Conservation (phyloP, 2,888 invertebrate species). For the Cryptus viduatorius region DNA sequence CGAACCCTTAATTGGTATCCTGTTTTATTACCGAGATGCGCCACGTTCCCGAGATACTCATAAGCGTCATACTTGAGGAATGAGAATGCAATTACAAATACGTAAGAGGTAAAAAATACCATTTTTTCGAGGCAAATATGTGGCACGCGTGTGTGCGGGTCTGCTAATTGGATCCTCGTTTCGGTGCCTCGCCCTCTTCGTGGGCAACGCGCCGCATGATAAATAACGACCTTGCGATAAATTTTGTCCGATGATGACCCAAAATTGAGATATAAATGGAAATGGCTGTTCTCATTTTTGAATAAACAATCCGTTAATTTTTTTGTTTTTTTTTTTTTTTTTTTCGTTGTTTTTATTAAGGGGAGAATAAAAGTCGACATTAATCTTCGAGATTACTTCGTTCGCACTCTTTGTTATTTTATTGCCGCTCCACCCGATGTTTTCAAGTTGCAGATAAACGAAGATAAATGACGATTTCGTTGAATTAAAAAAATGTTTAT, state of each 20-base stretch:
- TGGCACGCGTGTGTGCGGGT: conserved; percentile 28
- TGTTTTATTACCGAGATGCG: conserved; percentile 66
- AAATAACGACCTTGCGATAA: conserved; percentile 29
- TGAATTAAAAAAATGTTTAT: background rate
- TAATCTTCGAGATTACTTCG: no score
- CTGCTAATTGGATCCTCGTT: conserved; percentile 60
- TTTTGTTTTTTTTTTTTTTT: background rate
- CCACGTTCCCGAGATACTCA: conserved; percentile 53
- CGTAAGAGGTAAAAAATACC: conserved; percentile 20
- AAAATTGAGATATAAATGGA: conserved; percentile 46
- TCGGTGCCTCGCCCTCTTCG: conserved; percentile 13
- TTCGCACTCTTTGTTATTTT: no score
- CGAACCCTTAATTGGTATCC: conserved; percentile 70
- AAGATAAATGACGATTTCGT: background rate
- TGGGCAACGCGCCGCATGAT: conserved; percentile 9
- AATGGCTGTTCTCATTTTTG: background rate
- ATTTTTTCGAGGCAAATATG: background rate
- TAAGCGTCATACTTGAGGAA: conserved; percentile 55
- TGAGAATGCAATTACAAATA: conserved; percentile 63
- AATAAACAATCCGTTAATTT: background rate
- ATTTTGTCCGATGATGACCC: conserved; percentile 29
- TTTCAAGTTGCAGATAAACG: background rate
- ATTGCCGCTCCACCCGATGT: background rate
- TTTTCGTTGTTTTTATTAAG: background rate
- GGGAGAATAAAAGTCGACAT: no score